These are phyloP conservation scores for Hypomecis atomaria DNA, from an alignment of 2,888 invertebrate species.

Conservation along the genomic window DNA sequence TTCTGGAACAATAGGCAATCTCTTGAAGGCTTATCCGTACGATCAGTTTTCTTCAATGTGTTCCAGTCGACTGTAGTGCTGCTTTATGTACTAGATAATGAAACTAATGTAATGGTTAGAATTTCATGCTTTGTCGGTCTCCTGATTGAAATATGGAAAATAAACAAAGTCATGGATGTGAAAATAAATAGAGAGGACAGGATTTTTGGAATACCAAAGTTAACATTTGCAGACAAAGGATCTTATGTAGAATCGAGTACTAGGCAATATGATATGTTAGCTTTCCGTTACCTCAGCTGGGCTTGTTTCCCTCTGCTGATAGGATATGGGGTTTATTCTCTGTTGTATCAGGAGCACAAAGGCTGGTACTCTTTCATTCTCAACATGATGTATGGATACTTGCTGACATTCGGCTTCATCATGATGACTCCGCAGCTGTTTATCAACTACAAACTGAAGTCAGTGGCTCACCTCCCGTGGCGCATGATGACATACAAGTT, in stretches of 20 bases:
- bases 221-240: constrained; percentile 96
- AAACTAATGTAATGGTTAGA: constrained; percentile 97
- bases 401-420: constrained; percentile 99
- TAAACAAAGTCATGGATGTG: constrained; percentile 95
- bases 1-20: constrained; percentile 99
- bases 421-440: constrained; percentile 99
- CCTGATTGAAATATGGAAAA: constrained; percentile 99
- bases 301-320: constrained; percentile 96
- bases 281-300: constrained; percentile 98
- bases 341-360: constrained; percentile 98
- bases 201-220: constrained; percentile 91
- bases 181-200: constrained; percentile 90
- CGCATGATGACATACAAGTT: constrained; percentile 99
- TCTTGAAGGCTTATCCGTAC: constrained; percentile 97
- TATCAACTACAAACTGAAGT: constrained; percentile 99
- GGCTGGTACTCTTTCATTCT: constrained; percentile 99
- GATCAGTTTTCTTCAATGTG: constrained; percentile 99
- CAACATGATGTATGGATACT: constrained; percentile 98
- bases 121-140: constrained; percentile 97
- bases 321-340: constrained; percentile 97
- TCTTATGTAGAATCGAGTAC: constrained; percentile 98
- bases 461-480: constrained; percentile 99
- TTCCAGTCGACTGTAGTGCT: constrained; percentile 98
- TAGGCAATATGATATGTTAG: constrained; percentile 96
- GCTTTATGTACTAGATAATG: constrained; percentile 98